Base-by-base conservation (phyloP, 2,113 vertebrate species). In the Chloropsis cyanopogon region DNA sequence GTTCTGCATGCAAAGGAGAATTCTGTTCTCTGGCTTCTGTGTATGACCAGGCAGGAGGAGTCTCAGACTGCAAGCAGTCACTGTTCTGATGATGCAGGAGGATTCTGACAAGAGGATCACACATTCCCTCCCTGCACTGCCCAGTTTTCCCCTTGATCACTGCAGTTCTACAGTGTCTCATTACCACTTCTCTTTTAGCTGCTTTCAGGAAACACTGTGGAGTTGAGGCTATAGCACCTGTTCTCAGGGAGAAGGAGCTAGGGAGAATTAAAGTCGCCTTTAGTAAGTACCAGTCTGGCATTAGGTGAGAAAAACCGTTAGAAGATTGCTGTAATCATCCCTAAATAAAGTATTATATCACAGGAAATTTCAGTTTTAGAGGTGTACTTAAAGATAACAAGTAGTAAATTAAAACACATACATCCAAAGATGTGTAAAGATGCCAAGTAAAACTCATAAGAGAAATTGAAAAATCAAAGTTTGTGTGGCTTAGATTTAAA, bases 221-320 rank as follows among this genome's bases (percentile, higher is more conserved):
- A 76, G 35, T 88, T 26, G 68, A 75, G 72, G 33, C 86, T 94
- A 22, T 66, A 88, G 68, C 35, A 66, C 52, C 60, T 81, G 80
- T 22, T 66, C 73, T 86, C 78, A 92, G 90, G 65, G 80, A 87
- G 61, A 80, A 90, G 79, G 24, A 95, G 78, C 84, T 91, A 89
- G 70, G 87, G 66, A 82, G 46, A 66, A 31, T 50, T 83, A 66
- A 88, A 90, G 64, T 83, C 3, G 0, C 72, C 72, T 92, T 69
- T 92, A 84, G 61, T 54, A 79, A 91, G 65, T 89, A 84, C 65
- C 66, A 87, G 61, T 64, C 73, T 89, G 52, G 69, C 81, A 79
- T 68, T 95, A 92, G 80, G 56, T 88, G 72, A 94, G 60, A 68
- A 91, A 90, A 93, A 81, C 10, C n/a, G 46, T 91, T 68, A 78